Evolutionary conservation across 2,113 vertebrate genomes (phyloP).

Genomic region (Cynopterus brachyotis): DNA sequence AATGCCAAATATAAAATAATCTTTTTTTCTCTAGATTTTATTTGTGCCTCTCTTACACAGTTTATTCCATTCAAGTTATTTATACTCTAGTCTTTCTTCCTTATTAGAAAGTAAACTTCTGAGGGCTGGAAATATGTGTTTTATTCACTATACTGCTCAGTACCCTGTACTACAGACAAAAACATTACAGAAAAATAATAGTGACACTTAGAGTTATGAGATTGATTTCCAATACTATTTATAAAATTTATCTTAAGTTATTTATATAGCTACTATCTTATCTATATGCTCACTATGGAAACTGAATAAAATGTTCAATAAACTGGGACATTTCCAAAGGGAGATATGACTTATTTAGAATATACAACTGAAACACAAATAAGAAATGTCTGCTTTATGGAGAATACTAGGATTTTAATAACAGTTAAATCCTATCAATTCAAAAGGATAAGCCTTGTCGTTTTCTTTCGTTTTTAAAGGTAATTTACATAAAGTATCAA

Average conservation of each 20-base stretch:
- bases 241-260: constrained; percentile 27
- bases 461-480: constrained; percentile 55
- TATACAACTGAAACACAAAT: constrained; percentile 60
- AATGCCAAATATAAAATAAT: neutral
- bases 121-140: neutral
- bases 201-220: neutral
- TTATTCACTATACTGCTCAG: neutral
- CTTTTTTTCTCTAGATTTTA: neutral
- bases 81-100: neutral
- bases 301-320: constrained; percentile 37
- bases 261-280: neutral
- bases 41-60: neutral
- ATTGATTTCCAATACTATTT: neutral
- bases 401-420: constrained; percentile 41
- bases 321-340: constrained; percentile 14
- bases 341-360: constrained; percentile 51
- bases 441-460: constrained; percentile 48
- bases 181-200: neutral
- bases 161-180: neutral
- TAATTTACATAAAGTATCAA: constrained; percentile 54
- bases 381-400: constrained; percentile 63
- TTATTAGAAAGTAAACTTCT: neutral
- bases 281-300: constrained; percentile 19
- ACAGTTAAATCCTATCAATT: constrained; percentile 51
- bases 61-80: neutral